phyloP scores from a whole-genome alignment of 2,113 vertebrate genomes.

The Chauna torquata region DNA sequence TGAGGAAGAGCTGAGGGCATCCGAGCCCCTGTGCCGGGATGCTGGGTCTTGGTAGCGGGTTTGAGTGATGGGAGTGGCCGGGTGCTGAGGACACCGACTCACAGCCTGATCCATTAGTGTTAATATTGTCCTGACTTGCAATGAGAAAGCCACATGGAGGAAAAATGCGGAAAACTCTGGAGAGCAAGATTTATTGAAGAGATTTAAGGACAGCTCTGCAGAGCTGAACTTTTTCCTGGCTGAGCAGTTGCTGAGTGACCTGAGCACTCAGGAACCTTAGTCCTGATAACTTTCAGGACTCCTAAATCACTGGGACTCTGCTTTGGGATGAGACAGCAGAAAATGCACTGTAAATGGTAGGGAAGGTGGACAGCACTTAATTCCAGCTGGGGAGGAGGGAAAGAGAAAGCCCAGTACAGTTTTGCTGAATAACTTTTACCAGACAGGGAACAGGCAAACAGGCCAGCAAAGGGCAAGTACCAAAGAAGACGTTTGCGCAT shows the following conservation, averaged over 20 bases:
- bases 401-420: not conserved
- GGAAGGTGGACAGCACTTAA: not conserved
- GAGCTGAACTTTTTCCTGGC: conserved; percentile 9
- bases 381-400: not conserved
- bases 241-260: not conserved
- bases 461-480: not conserved
- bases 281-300: not conserved
- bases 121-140: not conserved
- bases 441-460: not conserved
- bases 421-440: not conserved
- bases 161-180: not conserved
- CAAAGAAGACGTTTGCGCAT: fast-evolving
- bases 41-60: not conserved
- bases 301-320: not conserved
- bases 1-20: not conserved
- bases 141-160: not conserved
- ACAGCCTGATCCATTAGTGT: fast-evolving
- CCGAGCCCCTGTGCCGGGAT: not conserved
- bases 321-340: not conserved
- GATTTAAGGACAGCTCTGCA: not conserved
- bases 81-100: not conserved
- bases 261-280: not conserved
- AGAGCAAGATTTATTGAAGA: not conserved
- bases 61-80: not conserved
- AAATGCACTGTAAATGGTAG: not conserved